These are phyloP conservation scores for Cladorhizidae sp. DNA, from an alignment of 37 sponge, comb jelly and placozoan genomes.

Conservation along the genomic window DNA sequence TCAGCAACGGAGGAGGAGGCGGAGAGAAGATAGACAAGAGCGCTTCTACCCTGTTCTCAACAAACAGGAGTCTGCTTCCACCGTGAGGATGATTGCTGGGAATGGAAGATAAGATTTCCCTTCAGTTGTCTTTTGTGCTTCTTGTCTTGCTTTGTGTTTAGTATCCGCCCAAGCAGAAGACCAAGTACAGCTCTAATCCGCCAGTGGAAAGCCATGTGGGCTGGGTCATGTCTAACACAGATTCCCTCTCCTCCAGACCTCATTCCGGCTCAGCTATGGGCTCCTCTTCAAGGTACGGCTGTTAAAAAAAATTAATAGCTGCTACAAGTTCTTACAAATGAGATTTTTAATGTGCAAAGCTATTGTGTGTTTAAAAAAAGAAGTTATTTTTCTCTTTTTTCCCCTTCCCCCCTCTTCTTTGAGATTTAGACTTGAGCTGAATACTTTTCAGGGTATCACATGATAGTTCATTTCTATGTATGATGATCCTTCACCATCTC, in stretches of 20 bases:
- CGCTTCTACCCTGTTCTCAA: slow-evolving; percentile 82
- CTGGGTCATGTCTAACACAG: slow-evolving; percentile 83
- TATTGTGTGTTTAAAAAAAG: too few relatives aligned
- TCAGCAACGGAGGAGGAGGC: not conserved
- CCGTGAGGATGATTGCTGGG: too few relatives aligned
- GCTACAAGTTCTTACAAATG: too few relatives aligned
- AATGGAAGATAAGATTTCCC: not conserved
- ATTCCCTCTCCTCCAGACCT: not conserved
- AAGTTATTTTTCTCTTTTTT: too few relatives aligned
- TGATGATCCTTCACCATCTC: not conserved
- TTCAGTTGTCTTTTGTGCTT: not conserved
- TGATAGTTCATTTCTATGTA: not conserved
- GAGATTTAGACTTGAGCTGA: too few relatives aligned
- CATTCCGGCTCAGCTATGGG: not conserved
- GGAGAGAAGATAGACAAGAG: slow-evolving; percentile 28
- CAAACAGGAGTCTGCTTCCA: slow-evolving; percentile 42
- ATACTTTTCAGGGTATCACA: too few relatives aligned
- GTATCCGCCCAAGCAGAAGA: slow-evolving; percentile 85
- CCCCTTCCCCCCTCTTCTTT: too few relatives aligned
- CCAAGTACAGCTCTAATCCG: slow-evolving; percentile 94
- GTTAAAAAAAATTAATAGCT: not conserved
- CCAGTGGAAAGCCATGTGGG: slow-evolving; percentile 96
- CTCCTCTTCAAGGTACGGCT: not conserved
- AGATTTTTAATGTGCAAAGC: too few relatives aligned
- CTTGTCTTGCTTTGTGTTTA: slow-evolving; percentile 17